Evolutionary conservation across 2,797 vertebrate species (phyloP), one percentile per base, ranked within the genome.

Genomic region (Anabas testudineus): DNA sequence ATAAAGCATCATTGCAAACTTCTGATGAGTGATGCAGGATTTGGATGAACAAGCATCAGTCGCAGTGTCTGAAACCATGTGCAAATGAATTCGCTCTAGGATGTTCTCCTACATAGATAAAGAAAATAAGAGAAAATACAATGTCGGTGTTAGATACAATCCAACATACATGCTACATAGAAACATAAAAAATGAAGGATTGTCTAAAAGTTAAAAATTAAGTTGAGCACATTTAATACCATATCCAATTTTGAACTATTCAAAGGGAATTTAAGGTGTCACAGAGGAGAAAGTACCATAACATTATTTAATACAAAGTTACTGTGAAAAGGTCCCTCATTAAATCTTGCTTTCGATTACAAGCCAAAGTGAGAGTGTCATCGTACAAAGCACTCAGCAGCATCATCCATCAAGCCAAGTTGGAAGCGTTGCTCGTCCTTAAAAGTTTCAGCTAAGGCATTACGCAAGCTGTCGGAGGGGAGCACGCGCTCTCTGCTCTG

Each of bases 1-100:
- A 76, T 98, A 99, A 42, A 99, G 94, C 7, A 97, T 98, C 97
- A 99, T 98, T n/a, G 97, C 96, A 90, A 99, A 99, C 93, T 99
- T 99, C 92, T 96, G 97, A 87, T 99, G 98, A 34, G 97, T 96
- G 84, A 99, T 97, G 86, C 98, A 99, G 51, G 96, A 97, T 75
- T 96, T 98, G 4, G 97, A 98, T 71, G 96, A 96, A 83, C 97
- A 99, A 81, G 94, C 93, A 67, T 99, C 97, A 2, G 95, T 92
- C 8, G 95, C 93, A 2, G 92, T 90, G 86, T 96, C 96, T 73
- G 96, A 97, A 79, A 97, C 97, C 5, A 98, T 94, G 87, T 99
- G 98, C 60, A 97, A 94, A 84, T 99, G 98, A 87, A 99, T 99
- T 81, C 96, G 93, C 85, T 97, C 96, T 82, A 99, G 87, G 86